Base-by-base conservation (phyloP, 2,888 invertebrate genomes). In the Xiphydria camelus region DNA sequence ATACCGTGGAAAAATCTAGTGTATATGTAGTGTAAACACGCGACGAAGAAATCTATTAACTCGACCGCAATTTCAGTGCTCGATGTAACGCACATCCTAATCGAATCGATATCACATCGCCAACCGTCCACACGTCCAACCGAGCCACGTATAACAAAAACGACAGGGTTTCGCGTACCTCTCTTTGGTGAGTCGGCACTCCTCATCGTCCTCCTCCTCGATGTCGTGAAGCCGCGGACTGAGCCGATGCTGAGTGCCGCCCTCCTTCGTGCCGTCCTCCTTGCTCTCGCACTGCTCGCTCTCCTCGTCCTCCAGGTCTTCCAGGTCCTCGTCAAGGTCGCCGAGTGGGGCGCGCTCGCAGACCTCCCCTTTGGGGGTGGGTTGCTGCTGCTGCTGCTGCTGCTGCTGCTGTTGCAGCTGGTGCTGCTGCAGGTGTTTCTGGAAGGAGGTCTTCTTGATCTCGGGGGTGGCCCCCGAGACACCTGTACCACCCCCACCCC, bases 161-260 rank as follows among this genome's bases (percentile, higher is more conserved):
- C n/a, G n/a, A n/a, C n/a, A n/a, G n/a, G n/a, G n/a, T n/a, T n/a
- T n/a, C n/a, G n/a, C n/a, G n/a, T 42, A 75, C 75, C 73, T 68
- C 51, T 69, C 72, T 75, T 77, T 66, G 61, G 75, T 66, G 49
- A 66, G 62, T 18, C 68, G 70, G 50, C 71, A 59, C 49, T 83
- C 83, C 45, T 83, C 83, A 70, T 87, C 87, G 76, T 89, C 89
- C 75, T 90, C 90, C 72, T 90, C 90, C 70, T 88, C 87, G 56
- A 90, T 90, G 64, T 90, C 90, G 60, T 89, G 90, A 55, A 90
- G 79, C 47, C 88, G 86, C 39, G 88, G 87, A 83, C 78, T 87
- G 83, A 69, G 84, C 77, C 74, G 80, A 74, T 64, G 83, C 79
- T 70, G 83, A 76, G 65, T 83, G 78, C 60, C 81, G 78, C 75